Conservation (phyloP, 2,888 invertebrate species). For the Altica lythri region DNA sequence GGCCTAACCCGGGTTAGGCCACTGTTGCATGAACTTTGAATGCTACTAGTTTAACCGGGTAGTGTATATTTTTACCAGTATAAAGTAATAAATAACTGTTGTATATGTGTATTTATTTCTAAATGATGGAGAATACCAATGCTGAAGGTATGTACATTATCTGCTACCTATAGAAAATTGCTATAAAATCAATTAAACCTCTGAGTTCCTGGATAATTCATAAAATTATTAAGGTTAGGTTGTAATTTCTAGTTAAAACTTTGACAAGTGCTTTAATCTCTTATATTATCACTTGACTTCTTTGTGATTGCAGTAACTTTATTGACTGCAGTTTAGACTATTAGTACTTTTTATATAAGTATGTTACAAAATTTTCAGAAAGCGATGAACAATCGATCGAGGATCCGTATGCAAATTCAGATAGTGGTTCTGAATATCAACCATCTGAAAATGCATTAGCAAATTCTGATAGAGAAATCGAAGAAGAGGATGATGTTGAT, state of each 20-base stretch:
- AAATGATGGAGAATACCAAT: not conserved
- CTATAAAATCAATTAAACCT: too few relatives aligned
- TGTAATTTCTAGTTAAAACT: too few relatives aligned
- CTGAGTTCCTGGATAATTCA: too few relatives aligned
- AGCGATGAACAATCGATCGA: too few relatives aligned
- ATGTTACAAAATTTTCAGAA: too few relatives aligned
- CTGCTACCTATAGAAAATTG: slow-evolving; percentile 1
- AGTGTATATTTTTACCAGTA: not conserved
- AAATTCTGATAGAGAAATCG: not conserved
- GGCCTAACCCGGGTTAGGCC: not conserved
- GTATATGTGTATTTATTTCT: slow-evolving; percentile 6
- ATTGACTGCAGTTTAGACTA: too few relatives aligned
- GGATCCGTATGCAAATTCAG: not conserved
- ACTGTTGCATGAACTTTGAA: not conserved
- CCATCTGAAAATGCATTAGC: slow-evolving; percentile 4
- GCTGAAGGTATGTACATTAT: not conserved
- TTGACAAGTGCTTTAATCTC: too few relatives aligned
- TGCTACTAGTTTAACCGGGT: slow-evolving; percentile 1
- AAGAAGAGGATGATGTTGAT: not conserved
- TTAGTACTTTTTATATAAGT: too few relatives aligned
- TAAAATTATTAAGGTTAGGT: too few relatives aligned
- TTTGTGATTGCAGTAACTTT: slow-evolving; percentile 2
- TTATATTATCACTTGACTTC: too few relatives aligned
- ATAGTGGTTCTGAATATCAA: slow-evolving; percentile 1
- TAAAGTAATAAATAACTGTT: not conserved